These are phyloP conservation scores for Nyctereutes procyonoides DNA, from an alignment of 2,113 vertebrate species.

Conservation along the genomic window DNA sequence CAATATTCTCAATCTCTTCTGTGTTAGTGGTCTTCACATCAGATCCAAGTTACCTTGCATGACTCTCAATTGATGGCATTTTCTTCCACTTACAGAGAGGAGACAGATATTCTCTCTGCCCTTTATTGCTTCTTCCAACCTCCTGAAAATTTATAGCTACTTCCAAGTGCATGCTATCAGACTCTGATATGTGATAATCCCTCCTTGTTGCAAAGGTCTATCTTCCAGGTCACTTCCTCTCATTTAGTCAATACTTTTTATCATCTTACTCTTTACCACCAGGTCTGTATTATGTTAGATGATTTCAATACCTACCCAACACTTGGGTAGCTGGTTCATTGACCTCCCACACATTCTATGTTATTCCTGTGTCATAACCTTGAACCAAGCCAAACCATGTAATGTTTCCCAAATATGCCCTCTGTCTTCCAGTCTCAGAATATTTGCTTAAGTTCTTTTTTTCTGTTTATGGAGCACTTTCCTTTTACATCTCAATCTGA, in stretches of 20 bases:
- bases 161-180: background rate
- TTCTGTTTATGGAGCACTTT: background rate
- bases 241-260: background rate
- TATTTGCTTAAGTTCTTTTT: background rate
- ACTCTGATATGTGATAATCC: background rate
- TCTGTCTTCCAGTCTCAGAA: background rate
- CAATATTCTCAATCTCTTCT: background rate
- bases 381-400: background rate
- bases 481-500: background rate
- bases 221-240: background rate
- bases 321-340: background rate
- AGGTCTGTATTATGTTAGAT: background rate
- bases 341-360: background rate
- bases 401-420: background rate
- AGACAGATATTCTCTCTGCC: background rate
- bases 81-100: background rate
- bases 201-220: background rate
- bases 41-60: background rate
- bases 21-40: background rate
- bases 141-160: background rate
- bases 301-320: background rate
- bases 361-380: background rate
- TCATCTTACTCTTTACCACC: background rate
- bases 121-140: background rate
- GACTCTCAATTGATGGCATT: background rate